Percentiles rank a stretch among this genome's conserved stretches.
Evolutionary conservation across 92 coral and sea anemone genomes (phyloP).

Genomic region (Zoanthus sociatus): DNA sequence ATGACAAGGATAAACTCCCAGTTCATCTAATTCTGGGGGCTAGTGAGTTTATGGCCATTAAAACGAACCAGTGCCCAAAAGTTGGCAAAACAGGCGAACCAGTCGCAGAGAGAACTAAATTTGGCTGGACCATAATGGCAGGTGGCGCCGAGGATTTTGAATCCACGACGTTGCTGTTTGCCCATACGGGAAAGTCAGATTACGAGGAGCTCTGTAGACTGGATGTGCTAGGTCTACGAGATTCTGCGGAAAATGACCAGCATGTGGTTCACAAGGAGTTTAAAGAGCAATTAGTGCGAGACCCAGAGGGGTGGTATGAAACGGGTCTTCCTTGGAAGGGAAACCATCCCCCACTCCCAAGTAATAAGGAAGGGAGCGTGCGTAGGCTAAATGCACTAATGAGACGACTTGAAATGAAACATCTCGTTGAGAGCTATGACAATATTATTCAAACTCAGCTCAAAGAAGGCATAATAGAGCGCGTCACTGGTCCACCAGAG

Average conservation of each 20-base stretch:
- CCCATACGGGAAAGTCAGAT: not conserved
- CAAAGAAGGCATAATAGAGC: not conserved
- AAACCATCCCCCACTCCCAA: slow-evolving; percentile 7
- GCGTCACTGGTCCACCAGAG: not conserved
- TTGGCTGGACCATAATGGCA: slow-evolving; percentile 10
- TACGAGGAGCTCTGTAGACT: slow-evolving; percentile 24
- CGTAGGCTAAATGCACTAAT: not conserved
- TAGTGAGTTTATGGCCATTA: slow-evolving; percentile 48
- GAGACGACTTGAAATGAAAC: not conserved
- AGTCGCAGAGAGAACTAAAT: not conserved
- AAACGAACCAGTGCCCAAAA: slow-evolving; percentile 41
- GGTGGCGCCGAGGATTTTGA: not conserved
- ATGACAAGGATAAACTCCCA: slow-evolving; percentile 33
- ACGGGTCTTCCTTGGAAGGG: slow-evolving; percentile 12
- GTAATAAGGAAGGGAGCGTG: not conserved
- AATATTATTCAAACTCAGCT: not conserved
- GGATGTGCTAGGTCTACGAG: slow-evolving; percentile 13
- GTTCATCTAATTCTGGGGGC: slow-evolving; percentile 65
- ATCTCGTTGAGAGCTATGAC: not conserved
- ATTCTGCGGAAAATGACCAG: slow-evolving; percentile 28
- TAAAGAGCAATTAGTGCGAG: slow-evolving; percentile 17
- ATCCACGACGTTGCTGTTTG: not conserved
- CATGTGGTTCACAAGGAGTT: not conserved
- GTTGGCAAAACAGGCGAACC: slow-evolving; percentile 46
- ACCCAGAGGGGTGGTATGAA: not conserved